Conservation (phyloP, 92 coral and sea anemone genomes). For the Anthopleura xanthogrammica region DNA sequence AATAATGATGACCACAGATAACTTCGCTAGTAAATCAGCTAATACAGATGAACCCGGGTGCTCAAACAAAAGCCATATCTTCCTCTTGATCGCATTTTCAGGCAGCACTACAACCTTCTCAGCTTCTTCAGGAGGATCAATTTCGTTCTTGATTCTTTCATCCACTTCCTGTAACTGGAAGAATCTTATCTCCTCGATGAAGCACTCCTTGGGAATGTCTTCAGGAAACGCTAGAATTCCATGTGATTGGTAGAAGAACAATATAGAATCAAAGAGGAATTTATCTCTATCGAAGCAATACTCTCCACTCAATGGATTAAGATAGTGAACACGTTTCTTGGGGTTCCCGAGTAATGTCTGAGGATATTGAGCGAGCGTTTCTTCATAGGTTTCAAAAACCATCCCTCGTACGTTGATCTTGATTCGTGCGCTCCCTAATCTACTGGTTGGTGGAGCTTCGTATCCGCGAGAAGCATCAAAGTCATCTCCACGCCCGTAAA, state of each 20-base stretch:
- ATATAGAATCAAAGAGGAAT: conserved; percentile 77
- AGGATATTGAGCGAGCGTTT: conserved; percentile 88
- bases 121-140: conserved; percentile 38
- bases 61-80: conserved; percentile 75
- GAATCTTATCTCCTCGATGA: conserved; percentile 81
- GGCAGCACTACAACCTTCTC: conserved; percentile 28
- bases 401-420: conserved; percentile 88
- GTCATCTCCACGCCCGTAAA: conserved; percentile 26
- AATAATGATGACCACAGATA: conserved; percentile 64
- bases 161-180: conserved; percentile 88
- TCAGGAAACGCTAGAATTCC: conserved; percentile 94
- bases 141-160: conserved; percentile 62
- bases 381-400: conserved; percentile 88
- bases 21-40: conserved; percentile 70
- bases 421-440: conserved; percentile 50
- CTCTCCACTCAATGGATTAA: conserved; percentile 69
- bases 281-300: conserved; percentile 91
- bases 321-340: conserved; percentile 63
- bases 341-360: conserved; percentile 85
- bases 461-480: not conserved
- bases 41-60: conserved; percentile 70
- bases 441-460: conserved; percentile 12
- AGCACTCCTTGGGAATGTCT: conserved; percentile 80
- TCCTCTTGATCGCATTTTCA: conserved; percentile 42
- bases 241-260: conserved; percentile 91